Evolutionary conservation across 2,113 vertebrate genomes (phyloP), one percentile per base, ranked within the genome.

Genomic region (Vulpes lagopus): DNA sequence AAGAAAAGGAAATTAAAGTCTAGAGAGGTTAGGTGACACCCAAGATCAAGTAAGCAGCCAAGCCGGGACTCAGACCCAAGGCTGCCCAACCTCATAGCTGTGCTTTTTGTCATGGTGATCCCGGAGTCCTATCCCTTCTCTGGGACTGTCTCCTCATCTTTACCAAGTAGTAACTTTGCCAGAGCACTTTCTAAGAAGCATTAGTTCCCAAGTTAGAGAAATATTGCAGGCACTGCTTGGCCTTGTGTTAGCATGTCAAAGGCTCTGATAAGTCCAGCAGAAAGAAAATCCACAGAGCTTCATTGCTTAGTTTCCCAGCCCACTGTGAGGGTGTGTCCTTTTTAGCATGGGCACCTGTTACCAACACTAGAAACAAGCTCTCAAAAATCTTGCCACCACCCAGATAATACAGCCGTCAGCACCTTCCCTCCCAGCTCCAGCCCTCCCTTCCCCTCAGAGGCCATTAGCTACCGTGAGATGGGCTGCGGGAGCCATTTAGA

Each of bases 391-490:
- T 27, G 38, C 23, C 2, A 20, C 27, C 32, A 25, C 53, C 35
- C 35, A 38, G 55, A 57, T 0, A 57, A 22, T 30, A 74, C 89
- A 59, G 19, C 35, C 23, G 30, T 57, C 23, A 32, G 67, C 51
- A 17, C 10, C 49, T 15, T 35, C 67, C 3, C 17, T 43, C 3
- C 22, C 23, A 38, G 65, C 38, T 53, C 78, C 38, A 38, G 35
- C 69, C 79, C 51, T 74, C 32, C 62, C 30, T 17, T 64, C 85
- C 65, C 74, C 64, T 81, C 78, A 19, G 65, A 92, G 94, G 90
- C 94, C 76, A 92, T 97, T 95, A 97, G 73, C 85, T 11, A 57
- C 81, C 78, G 3, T 0, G 19, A 93, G 60, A 92, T n/a, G 91
- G 81, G 22, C 96, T 22, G 1, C 14, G 19, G 49, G 43, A 95